A percentile compares a stretch with the other conserved stretches of the same genome.
Evolutionary conservation across 2,797 vertebrate species (phyloP).

Genomic region (Macrochelys suwanniensis): DNA sequence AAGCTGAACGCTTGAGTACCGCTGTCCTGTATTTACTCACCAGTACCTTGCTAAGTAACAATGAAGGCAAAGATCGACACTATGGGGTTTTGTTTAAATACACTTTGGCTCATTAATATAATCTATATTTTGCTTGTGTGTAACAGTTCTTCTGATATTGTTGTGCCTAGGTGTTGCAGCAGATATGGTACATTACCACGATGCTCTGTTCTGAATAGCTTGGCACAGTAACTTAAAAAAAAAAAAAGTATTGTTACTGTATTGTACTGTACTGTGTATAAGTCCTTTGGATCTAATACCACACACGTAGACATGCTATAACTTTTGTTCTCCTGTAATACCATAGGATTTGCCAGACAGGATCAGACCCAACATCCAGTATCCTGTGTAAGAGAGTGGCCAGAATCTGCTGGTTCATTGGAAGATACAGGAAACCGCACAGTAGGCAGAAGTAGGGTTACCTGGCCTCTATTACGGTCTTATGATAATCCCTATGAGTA

Average conservation of each 20-base stretch:
- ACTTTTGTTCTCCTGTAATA: slow-evolving; percentile 30
- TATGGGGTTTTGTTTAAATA: background rate
- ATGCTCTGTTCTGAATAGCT: background rate
- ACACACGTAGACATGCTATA: slow-evolving; percentile 20
- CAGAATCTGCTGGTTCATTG: slow-evolving; percentile 62
- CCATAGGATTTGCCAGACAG: slow-evolving; percentile 28
- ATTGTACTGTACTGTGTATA: background rate
- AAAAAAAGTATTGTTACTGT: background rate
- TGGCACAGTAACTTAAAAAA: background rate
- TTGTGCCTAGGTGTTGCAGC: background rate
- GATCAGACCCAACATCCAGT: slow-evolving; percentile 31
- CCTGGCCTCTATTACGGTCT: slow-evolving; percentile 57
- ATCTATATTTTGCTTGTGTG: background rate
- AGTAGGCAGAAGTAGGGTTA: slow-evolving; percentile 55
- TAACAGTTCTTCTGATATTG: background rate
- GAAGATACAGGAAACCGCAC: slow-evolving; percentile 45
- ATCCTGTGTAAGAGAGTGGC: slow-evolving; percentile 61
- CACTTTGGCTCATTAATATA: background rate
- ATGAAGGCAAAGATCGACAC: background rate
- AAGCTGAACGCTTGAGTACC: background rate
- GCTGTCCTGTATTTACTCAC: background rate
- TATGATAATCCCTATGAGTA: slow-evolving; percentile 63
- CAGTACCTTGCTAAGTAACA: background rate
- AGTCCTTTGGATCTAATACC: background rate
- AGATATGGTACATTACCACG: background rate